A percentile compares a stretch with the other conserved stretches of the same genome.
Conservation (phyloP, 64 coral and sea anemone species). For the Actinia equina region DNA sequence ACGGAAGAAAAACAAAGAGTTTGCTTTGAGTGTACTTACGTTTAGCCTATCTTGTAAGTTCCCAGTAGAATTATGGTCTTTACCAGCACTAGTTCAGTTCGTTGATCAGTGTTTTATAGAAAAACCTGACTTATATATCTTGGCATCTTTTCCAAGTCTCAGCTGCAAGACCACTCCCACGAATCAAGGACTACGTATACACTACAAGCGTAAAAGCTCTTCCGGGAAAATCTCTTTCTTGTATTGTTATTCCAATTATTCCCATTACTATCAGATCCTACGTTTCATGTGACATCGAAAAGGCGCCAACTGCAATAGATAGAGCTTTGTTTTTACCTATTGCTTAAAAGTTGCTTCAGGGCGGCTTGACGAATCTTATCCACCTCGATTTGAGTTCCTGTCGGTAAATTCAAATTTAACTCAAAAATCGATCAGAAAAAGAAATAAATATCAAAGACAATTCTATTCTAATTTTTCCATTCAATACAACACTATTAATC, state of each 20-base stretch:
- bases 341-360: background rate
- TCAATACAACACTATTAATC: no score
- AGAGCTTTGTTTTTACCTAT: background rate
- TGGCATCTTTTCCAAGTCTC: background rate
- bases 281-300: background rate
- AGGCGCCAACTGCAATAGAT: background rate
- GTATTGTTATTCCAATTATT: conserved; percentile 4
- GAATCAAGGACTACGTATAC: background rate
- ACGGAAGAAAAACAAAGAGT: background rate
- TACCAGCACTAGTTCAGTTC: background rate
- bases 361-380: background rate
- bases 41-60: background rate
- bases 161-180: background rate
- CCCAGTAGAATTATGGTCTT: background rate
- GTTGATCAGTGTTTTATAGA: background rate
- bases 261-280: background rate
- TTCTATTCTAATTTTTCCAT: background rate
- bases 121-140: background rate
- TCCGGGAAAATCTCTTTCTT: background rate
- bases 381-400: background rate
- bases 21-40: no score
- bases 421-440: background rate
- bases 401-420: background rate
- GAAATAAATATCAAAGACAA: background rate
- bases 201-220: background rate